Base-by-base conservation (phyloP, 2,888 invertebrate species). In the Andrena trimmerana region DNA sequence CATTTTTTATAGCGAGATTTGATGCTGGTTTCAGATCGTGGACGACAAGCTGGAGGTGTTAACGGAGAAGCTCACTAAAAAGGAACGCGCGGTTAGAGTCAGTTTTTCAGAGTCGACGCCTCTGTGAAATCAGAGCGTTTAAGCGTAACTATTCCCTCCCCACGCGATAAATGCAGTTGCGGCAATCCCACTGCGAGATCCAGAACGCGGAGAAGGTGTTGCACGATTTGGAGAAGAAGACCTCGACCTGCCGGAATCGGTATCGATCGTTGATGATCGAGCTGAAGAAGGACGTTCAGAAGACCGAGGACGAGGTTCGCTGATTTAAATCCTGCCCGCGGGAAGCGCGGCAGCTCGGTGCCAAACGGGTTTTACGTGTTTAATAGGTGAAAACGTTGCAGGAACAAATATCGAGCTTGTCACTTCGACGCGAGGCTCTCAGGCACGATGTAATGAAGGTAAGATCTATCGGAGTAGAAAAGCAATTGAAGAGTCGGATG, bases 271-370 rank as follows among this genome's bases (percentile, higher is more conserved):
- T 92, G 59, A 83, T 91, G 76, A 79, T 66, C 0, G 90, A 89
- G 59, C 82, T 92, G 54, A 92, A 90, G 76, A 87, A 82, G 52
- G 90, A 92, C n/a, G 82, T 92, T 66, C 71, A 74, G 24, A 85
- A 87, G 78, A 91, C 90, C 4, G 90, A 92, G 73, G 73, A 85
- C 33, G 91, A 92, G 89, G 92, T 92, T 84, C 77, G 86, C 75
- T 75, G 10, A 24, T 24, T 16, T 6, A 42, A 52, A 52, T 57
- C 13, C 6, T 27, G 27, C 8, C 29, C n/a, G 33, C n/a, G 2
- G 24, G n/a, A 33, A 13, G n/a, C 10, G 13, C 48, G 62, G 2
- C 20, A 59, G 48, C 33, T 73, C 13, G 24, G 8, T 52, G 48
- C 29, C 54, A 48, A 57, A 8, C 8, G 20, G 13, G 42, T 20